Percentiles rank a stretch among this genome's conserved stretches.
phyloP scores from a whole-genome alignment of 2,113 vertebrate genomes.

The Neofelis nebulosa region DNA sequence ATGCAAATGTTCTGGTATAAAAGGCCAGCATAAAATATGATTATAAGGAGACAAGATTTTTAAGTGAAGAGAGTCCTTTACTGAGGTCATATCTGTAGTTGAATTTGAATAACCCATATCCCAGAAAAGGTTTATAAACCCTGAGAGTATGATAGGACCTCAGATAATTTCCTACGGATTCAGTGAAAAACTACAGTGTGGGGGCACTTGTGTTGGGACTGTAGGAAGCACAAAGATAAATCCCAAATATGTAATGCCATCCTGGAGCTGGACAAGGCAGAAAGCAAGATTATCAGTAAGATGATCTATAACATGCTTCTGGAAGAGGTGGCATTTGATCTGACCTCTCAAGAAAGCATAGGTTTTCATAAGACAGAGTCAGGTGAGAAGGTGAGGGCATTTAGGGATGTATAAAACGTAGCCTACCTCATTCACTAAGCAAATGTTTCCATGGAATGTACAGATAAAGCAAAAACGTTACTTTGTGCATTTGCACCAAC shows the following conservation, averaged over 20 bases:
- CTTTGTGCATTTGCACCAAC: neutral
- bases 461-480: neutral
- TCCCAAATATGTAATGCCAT: neutral
- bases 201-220: neutral
- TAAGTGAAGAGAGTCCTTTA: conserved; percentile 18
- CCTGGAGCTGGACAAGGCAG: neutral
- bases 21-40: conserved; percentile 29
- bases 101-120: neutral
- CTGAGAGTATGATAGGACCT: neutral
- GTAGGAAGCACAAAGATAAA: neutral
- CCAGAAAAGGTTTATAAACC: neutral
- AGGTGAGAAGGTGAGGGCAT: neutral
- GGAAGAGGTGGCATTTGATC: neutral
- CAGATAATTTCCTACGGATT: neutral
- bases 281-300: neutral
- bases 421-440: neutral
- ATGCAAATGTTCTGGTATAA: neutral
- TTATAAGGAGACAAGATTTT: conserved; percentile 25
- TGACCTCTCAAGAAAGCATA: neutral
- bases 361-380: neutral
- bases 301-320: neutral
- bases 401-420: neutral
- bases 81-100: neutral
- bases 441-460: neutral
- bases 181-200: neutral